Percentiles rank a stretch among this genome's conserved stretches.
phyloP scores from a whole-genome alignment of 1,140 invertebrate species.

The Pemphigus obesinymphae region DNA sequence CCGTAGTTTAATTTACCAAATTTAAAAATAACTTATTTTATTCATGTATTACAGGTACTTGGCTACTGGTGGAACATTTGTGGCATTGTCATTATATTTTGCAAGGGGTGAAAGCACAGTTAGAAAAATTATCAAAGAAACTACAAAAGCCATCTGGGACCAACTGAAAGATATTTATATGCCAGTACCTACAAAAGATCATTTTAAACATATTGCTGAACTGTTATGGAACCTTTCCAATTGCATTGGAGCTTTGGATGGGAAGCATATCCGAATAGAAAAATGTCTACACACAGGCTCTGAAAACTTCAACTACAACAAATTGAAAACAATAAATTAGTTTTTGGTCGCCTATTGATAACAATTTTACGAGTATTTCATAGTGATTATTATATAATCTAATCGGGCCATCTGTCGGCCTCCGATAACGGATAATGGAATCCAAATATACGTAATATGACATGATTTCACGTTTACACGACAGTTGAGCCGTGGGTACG shows the following conservation, averaged over 20 bases:
- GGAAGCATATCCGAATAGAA: slow-evolving; percentile 53
- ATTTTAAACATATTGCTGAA: slow-evolving; percentile 46
- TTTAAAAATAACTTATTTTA: no score
- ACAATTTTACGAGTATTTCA: no score
- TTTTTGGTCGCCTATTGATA: no score
- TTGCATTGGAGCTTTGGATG: slow-evolving; percentile 50
- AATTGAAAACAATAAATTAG: no score
- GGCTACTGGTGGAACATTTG: slow-evolving; percentile 18
- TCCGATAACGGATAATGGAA: no score
- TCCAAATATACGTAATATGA: no score
- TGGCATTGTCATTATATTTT: slow-evolving; percentile 16
- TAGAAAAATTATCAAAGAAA: slow-evolving; percentile 37
- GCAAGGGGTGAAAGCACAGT: slow-evolving; percentile 2
- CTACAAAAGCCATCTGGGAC: slow-evolving; percentile 38
- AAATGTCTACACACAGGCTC: background rate
- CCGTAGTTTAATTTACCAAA: no score
- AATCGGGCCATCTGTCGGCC: no score
- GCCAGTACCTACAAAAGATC: slow-evolving; percentile 42
- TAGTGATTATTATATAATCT: no score
- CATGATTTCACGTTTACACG: no score
- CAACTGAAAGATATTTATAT: slow-evolving; percentile 37
- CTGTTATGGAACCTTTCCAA: slow-evolving; percentile 49
- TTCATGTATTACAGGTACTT: slow-evolving; percentile 17
- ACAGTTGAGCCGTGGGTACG: no score
- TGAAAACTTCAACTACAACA: slow-evolving; percentile 49